Conservation (phyloP, 2,888 invertebrate genomes). For the Melanostoma mellinum region DNA sequence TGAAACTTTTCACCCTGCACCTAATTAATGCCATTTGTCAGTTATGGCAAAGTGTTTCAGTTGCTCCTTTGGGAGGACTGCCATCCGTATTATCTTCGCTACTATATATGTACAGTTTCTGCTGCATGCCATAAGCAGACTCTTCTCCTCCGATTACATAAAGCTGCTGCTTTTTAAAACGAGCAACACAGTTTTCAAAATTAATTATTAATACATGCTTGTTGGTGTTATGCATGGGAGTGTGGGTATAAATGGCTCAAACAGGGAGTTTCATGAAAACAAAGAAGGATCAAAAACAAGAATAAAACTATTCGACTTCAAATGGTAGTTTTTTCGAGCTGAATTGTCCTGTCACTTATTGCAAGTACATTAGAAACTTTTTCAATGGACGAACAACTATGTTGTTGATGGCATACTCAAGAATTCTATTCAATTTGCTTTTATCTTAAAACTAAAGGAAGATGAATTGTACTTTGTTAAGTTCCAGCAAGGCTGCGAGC, state of each 20-base stretch:
- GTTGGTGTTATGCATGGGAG: neutral
- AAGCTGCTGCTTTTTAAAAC: slow-evolving; percentile 37
- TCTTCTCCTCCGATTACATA: slow-evolving; percentile 39
- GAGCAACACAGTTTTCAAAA: slow-evolving; percentile 53
- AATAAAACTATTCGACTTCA: no score
- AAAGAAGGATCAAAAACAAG: no score
- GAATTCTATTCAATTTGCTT: no score
- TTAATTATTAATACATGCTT: slow-evolving; percentile 59
- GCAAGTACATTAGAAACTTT: no score
- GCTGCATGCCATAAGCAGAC: slow-evolving; percentile 1
- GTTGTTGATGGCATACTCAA: no score
- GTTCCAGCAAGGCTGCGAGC: no score
- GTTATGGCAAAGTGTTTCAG: slow-evolving; percentile 52
- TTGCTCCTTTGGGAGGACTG: slow-evolving; percentile 13
- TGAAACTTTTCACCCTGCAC: slow-evolving; percentile 61
- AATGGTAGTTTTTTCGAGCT: no score
- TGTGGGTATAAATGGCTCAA: neutral
- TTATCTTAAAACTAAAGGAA: no score
- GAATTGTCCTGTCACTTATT: no score
- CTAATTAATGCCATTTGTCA: slow-evolving; percentile 70
- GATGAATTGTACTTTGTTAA: no score
- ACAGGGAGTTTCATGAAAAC: neutral
- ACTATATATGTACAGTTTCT: slow-evolving; percentile 3
- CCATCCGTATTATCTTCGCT: neutral
- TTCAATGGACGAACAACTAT: no score